A percentile compares a stretch with the other conserved stretches of the same genome.
Evolutionary conservation across 2,888 invertebrate genomes (phyloP).

Genomic region (Synergus japonicus): DNA sequence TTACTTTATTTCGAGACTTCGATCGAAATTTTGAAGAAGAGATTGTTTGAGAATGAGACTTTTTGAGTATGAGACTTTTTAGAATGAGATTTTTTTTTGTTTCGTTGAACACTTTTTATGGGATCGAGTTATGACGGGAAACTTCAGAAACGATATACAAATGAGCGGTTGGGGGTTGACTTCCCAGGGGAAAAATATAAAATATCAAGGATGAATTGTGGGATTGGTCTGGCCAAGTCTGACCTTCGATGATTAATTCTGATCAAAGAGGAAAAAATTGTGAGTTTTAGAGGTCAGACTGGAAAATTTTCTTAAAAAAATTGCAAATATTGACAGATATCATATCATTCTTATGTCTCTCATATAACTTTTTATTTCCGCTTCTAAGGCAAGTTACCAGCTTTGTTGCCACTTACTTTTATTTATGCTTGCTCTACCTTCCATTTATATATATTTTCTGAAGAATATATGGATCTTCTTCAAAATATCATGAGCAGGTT

Average conservation of each 20-base stretch:
- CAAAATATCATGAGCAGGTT: background rate
- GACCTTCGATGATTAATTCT: background rate
- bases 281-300: background rate
- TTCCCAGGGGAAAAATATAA: slow-evolving; percentile 37
- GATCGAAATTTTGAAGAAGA: background rate
- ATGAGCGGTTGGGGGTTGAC: slow-evolving; percentile 4
- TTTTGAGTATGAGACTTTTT: no score
- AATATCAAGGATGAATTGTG: slow-evolving; percentile 13
- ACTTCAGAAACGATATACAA: slow-evolving; percentile 15
- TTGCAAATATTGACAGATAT: background rate
- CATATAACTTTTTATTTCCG: background rate
- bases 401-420: background rate
- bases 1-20: background rate
- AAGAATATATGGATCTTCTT: background rate
- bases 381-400: background rate
- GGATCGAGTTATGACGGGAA: slow-evolving; percentile 11
- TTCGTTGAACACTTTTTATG: background rate
- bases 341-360: background rate
- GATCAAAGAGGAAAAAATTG: background rate
- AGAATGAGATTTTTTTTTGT: background rate
- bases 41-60: no score
- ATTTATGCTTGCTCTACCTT: background rate
- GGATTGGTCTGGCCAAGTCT: background rate
- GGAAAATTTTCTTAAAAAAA: no score
- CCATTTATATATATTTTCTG: background rate